Conservation (phyloP, 2,797 vertebrate genomes). For the Peromyscus nudipes region DNA sequence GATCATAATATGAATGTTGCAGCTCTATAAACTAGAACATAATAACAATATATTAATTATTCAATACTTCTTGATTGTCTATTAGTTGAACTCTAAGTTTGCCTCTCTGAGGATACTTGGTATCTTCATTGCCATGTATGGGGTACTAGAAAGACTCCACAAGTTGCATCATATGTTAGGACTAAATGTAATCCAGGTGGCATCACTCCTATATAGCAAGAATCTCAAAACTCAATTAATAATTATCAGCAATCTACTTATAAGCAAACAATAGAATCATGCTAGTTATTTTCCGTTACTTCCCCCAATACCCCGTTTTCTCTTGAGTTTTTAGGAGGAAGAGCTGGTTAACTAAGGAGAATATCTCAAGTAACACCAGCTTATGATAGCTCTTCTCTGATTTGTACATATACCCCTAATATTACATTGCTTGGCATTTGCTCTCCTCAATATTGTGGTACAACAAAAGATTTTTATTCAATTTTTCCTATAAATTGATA, state of each 20-base stretch:
- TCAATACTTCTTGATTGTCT: neutral
- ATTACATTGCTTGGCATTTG: constrained; percentile 5
- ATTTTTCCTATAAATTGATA: constrained; percentile 38
- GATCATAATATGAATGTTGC: neutral
- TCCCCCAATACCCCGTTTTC: neutral
- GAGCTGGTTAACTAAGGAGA: neutral
- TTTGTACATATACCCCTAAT: constrained; percentile 41
- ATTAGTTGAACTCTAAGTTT: neutral
- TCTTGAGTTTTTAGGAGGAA: neutral
- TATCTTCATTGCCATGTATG: neutral
- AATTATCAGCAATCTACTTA: constrained; percentile 28
- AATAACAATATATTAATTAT: constrained; percentile 28
- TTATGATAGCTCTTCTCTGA: neutral
- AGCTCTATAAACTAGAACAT: neutral
- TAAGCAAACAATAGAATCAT: neutral
- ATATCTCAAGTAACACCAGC: neutral
- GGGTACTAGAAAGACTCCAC: neutral
- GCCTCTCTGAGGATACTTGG: neutral
- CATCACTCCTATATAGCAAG: neutral
- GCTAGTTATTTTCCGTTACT: neutral
- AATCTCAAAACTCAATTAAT: constrained; percentile 28
- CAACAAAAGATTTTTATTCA: constrained; percentile 20
- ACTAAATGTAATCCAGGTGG: neutral
- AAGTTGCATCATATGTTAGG: constrained; percentile 3
- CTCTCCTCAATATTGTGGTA: neutral